phyloP scores from a whole-genome alignment of 2,888 invertebrate species.

The Furcula furcula region DNA sequence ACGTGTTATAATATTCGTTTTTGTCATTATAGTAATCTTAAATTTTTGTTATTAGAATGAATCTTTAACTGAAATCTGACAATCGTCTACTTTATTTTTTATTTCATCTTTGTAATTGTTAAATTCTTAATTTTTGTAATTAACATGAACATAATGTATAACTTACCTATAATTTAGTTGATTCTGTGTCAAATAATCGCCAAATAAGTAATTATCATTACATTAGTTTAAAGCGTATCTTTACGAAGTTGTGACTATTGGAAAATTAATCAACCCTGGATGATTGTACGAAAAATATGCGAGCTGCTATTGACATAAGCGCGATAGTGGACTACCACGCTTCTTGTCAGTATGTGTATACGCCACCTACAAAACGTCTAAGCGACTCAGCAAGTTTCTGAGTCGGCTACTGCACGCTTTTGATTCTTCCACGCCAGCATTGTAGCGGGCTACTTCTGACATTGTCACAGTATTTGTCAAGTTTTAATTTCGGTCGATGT shows the following conservation, averaged over 20 bases:
- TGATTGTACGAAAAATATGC: slow-evolving; percentile 13
- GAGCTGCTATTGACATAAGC: slow-evolving; percentile 27
- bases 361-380: slow-evolving; percentile 58
- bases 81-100: slow-evolving; percentile 6
- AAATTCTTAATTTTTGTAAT: not conserved
- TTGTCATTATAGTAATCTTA: not conserved
- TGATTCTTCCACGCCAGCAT: slow-evolving; percentile 21
- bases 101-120: not conserved
- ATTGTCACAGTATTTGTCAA: slow-evolving; percentile 24
- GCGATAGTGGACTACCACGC: slow-evolving; percentile 38
- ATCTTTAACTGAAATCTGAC: slow-evolving; percentile 7
- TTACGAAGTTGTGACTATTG: not conserved
- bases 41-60: not conserved
- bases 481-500: slow-evolving; percentile 37
- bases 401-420: slow-evolving; percentile 75
- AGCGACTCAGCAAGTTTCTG: slow-evolving; percentile 69
- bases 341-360: slow-evolving; percentile 29
- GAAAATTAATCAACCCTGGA: not conserved
- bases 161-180: not conserved
- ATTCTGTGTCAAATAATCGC: slow-evolving; percentile 1
- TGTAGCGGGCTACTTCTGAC: slow-evolving; percentile 2
- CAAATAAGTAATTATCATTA: slow-evolving; percentile 5
- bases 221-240: not conserved
- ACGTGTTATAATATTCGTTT: not conserved
- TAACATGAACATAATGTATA: slow-evolving; percentile 5